Conservation (phyloP, 2,113 vertebrate genomes). For the Ondatra zibethicus region DNA sequence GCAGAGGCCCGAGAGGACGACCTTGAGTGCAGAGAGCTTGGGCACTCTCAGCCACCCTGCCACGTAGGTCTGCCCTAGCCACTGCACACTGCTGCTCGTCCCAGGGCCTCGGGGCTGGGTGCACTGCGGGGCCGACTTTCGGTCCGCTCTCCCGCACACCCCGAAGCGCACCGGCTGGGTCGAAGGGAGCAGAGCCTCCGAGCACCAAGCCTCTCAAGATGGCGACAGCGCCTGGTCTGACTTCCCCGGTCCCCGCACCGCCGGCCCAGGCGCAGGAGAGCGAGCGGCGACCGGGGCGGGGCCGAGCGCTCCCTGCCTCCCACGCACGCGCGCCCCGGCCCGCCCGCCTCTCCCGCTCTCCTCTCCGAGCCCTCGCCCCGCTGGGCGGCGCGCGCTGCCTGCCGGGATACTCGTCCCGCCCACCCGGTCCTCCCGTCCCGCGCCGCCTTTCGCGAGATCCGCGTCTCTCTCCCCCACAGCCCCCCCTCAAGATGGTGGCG, state of each 20-base stretch:
- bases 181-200: rapidly evolving
- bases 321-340: background rate
- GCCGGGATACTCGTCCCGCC: constrained; percentile 80
- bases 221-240: background rate
- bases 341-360: constrained; percentile 6
- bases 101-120: background rate
- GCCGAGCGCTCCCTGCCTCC: background rate
- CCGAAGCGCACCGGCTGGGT: rapidly evolving
- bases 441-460: constrained; percentile 77
- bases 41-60: background rate
- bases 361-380: background rate
- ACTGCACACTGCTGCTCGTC: background rate
- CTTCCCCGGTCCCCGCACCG: constrained; percentile 12
- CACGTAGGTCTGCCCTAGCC: background rate
- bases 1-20: background rate
- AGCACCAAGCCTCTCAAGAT: constrained; percentile 4
- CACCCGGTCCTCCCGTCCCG: constrained; percentile 79
- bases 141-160: rapidly evolving
- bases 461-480: constrained; percentile 56
- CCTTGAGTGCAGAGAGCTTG: constrained; percentile 13
- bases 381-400: constrained; percentile 76
- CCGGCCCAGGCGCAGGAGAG: too few species aligned
- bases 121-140: background rate
- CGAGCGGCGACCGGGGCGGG: background rate
- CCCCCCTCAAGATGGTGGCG: constrained; percentile 84